Evolutionary conservation across 2,113 vertebrate genomes (phyloP), one percentile per base, ranked within the genome.

Genomic region (Engraulis encrasicolus): DNA sequence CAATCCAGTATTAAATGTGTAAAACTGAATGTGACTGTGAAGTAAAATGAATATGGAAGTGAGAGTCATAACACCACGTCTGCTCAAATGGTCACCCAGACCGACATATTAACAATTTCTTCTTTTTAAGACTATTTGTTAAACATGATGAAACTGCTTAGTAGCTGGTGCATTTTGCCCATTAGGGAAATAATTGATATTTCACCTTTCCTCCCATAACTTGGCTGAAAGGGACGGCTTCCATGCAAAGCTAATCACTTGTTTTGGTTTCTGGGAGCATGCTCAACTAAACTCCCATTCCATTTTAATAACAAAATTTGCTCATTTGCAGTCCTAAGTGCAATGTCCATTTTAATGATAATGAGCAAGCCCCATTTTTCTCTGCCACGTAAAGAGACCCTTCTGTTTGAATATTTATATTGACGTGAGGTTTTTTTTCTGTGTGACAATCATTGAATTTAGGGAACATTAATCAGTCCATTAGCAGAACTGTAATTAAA

Each of bases 401-500:
- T 74, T 34, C 2, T 5, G 15, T 14, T 34, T 34, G 66, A 74
- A 74, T 74, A 74, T 74, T 74, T 4, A 34, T 74, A 14, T 14
- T 17, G 23, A 74, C 14, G 2, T 2, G 31, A 74, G n/a, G n/a
- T n/a, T n/a, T 74, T 12, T 34, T 27, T 74, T 74, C 34, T 74
- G 12, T 34, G 9, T 17, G 66, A 74, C 15, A 74, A 74, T 31
- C 15, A 12, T 14, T 17, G 27, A 23, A 74, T 74, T 74, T 14
- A 0, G 31, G 66, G 27, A 74, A 74, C 31, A 31, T 31, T 34
- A 14, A 31, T 74, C 23, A 38, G 34, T 19, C 74, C 40, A 81
- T 77, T 84, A 38, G 61, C 71, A 80, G 80, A 38, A 17, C 0
- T 23, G 40, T n/a, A 52, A 77, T 81, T 77, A 40, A 74, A 80